phyloP scores from a whole-genome alignment of 2,113 vertebrate species.

The Drymodes brunneopygia region DNA sequence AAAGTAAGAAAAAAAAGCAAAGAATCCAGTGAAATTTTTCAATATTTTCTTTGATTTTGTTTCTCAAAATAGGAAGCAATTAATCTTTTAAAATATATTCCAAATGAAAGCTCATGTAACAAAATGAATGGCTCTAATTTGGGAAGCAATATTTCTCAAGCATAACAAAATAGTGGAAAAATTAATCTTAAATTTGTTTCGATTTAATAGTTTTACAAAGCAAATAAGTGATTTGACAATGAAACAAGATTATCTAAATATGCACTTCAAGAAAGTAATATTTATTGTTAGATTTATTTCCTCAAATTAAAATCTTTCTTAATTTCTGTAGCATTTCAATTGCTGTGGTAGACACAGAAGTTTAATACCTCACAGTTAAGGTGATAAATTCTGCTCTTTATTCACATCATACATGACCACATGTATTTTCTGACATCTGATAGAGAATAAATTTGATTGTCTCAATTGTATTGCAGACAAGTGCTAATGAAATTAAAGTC shows the following conservation, averaged over 20 bases:
- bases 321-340: neutral
- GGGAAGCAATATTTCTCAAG: neutral
- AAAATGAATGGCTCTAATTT: neutral
- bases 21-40: neutral
- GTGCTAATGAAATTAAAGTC: neutral
- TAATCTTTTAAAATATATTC: neutral
- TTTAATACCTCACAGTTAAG: neutral
- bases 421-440: neutral
- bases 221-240: neutral
- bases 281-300: neutral
- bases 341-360: neutral
- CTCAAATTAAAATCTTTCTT: neutral
- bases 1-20: neutral
- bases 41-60: neutral
- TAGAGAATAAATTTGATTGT: neutral
- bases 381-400: neutral
- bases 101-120: neutral
- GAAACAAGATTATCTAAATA: neutral
- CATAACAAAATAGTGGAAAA: neutral
- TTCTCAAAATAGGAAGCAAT: neutral
- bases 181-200: neutral
- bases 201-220: neutral
- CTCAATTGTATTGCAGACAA: neutral
- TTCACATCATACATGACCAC: neutral
- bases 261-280: neutral